Evolutionary conservation across 2,113 vertebrate genomes (phyloP).

Genomic region (Maccullochella peelii): DNA sequence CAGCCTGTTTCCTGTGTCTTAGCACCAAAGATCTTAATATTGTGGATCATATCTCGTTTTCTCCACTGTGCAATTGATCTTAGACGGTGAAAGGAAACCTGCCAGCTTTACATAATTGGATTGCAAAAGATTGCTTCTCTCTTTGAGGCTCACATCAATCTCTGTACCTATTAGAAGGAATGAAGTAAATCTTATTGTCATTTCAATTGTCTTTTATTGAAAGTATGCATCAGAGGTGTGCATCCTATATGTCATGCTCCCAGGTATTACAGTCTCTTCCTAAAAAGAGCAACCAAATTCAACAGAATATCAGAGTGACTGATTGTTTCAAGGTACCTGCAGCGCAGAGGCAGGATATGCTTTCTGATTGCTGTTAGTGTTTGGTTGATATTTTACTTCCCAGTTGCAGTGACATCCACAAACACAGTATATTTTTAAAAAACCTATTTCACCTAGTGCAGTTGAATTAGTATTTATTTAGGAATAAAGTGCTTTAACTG

Average conservation of each 20-base stretch:
- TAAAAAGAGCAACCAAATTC: constrained; percentile 40
- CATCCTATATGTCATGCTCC: constrained; percentile 46
- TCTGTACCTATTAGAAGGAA: constrained; percentile 72
- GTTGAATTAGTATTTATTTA: not conserved
- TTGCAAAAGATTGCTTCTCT: constrained; percentile 75
- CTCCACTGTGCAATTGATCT: constrained; percentile 68
- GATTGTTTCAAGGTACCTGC: constrained; percentile 7
- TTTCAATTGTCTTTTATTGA: constrained; percentile 79
- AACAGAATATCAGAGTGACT: constrained; percentile 36
- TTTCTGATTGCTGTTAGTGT: constrained; percentile 16
- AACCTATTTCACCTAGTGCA: not conserved
- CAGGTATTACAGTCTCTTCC: constrained; percentile 49
- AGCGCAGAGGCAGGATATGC: constrained; percentile 7
- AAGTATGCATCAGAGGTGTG: constrained; percentile 63
- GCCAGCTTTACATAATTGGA: constrained; percentile 79
- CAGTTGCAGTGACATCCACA: not conserved
- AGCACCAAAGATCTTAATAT: constrained; percentile 22
- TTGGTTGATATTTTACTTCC: constrained; percentile 9
- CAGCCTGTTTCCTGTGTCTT: constrained; percentile 26
- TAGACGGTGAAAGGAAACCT: constrained; percentile 62
- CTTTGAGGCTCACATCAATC: constrained; percentile 71
- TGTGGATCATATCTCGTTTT: constrained; percentile 62
- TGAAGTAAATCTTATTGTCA: constrained; percentile 79
- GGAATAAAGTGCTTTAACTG: constrained; percentile 5
- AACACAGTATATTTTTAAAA: not conserved